Evolutionary conservation across 2,797 vertebrate genomes (phyloP), one percentile per base, ranked within the genome.

Genomic region (Hypotaenidia philippensis): DNA sequence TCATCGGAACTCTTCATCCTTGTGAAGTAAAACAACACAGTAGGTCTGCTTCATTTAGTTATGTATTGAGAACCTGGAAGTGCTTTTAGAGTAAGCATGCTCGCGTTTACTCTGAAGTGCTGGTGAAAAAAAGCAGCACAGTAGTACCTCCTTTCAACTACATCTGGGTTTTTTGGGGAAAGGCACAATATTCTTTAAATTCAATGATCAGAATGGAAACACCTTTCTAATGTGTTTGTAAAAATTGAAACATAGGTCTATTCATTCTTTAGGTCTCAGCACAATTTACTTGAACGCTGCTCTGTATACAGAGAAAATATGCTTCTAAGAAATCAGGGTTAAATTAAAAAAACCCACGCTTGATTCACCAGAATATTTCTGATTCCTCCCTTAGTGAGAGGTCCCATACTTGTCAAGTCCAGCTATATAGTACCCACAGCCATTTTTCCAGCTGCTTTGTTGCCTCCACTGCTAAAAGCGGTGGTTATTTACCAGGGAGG

Each of bases 91-190:
- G 10, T 25, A 56, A 85, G 40, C 36, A 38, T 2, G 4, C 63
- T 91, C 63, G 29, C 11, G 18, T 70, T 84, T 84, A 71, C 44
- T 89, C 41, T 27, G 44, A 92, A 88, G 2, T 0, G 6, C 25
- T 19, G 50, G 47, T 75, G 55, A 59, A 86, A 87, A 52, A 70
- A 89, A 72, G 57, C 69, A 76, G 61, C 65, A 40, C 1, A 0
- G 53, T 53, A 65, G 47, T 45, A 85, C 53, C 9, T 47, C 13
- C 14, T 19, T 83, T 89, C 56, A 87, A n/a, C 22, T 75, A 27
- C 0, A 0, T 65, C 41, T n/a, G 9, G 0, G 26, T 32, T 66
- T 59, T 20, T 3, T 1, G 5, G 4, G 49, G 20, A 11, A 87
- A 83, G 45, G 18, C 55, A 66, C 50, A 82, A 32, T 70, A 80